Evolutionary conservation across 2,888 invertebrate species (phyloP).

Genomic region (Strigamia crassipes): DNA sequence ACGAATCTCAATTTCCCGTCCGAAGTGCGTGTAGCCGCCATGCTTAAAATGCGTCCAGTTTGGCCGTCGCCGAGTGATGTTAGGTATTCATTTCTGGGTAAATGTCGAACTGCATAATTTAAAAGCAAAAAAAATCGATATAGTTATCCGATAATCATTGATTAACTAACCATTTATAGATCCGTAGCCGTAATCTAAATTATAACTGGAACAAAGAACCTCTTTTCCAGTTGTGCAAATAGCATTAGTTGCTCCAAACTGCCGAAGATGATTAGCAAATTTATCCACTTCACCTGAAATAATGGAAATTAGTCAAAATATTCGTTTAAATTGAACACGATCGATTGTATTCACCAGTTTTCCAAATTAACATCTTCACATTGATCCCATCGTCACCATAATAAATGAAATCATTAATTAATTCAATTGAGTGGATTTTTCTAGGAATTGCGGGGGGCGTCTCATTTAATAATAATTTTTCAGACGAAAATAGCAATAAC

Average conservation of each 20-base stretch:
- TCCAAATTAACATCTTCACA: constrained; percentile 49
- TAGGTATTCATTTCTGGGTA: not conserved
- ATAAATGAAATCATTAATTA: constrained; percentile 46
- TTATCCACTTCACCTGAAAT: constrained; percentile 44
- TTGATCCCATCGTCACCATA: constrained; percentile 50
- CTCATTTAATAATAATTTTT: constrained; percentile 29
- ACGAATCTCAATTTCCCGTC: constrained; percentile 46
- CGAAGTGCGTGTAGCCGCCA: constrained; percentile 39
- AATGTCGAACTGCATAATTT: not conserved
- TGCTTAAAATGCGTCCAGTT: constrained; percentile 46
- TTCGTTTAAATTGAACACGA: not conserved
- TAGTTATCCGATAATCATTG: not conserved
- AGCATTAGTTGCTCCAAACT: constrained; percentile 48
- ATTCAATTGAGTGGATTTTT: constrained; percentile 45
- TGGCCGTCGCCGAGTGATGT: constrained; percentile 44
- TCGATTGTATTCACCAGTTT: constrained; percentile 36
- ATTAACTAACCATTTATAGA: constrained; percentile 47
- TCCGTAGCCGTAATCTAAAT: constrained; percentile 48
- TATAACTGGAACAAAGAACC: constrained; percentile 48
- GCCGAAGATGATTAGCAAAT: constrained; percentile 46
- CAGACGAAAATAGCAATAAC: constrained; percentile 46
- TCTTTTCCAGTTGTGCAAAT: constrained; percentile 47
- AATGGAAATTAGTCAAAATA: not conserved
- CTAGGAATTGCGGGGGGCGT: constrained; percentile 40
- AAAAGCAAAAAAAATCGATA: not conserved